Conservation (phyloP, 2,888 invertebrate genomes). For the Tachystola acroxantha region DNA sequence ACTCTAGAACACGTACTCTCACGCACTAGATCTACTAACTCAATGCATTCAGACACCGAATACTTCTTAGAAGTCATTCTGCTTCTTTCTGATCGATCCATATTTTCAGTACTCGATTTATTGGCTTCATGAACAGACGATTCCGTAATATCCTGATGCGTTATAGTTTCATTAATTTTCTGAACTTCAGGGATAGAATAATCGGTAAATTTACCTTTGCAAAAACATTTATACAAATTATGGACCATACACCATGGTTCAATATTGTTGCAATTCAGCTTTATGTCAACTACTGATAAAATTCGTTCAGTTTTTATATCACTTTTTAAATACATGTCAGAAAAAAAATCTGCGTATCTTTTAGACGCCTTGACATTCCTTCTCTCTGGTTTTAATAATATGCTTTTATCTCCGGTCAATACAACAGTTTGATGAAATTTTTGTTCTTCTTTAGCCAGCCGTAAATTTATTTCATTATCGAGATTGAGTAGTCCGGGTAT, state of each 20-base stretch:
- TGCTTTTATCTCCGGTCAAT: constrained; percentile 80
- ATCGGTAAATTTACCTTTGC: constrained; percentile 65
- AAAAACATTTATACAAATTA: constrained; percentile 81
- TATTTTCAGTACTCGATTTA: constrained; percentile 3
- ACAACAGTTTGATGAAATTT: constrained; percentile 86
- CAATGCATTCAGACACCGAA: neutral
- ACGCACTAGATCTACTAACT: neutral
- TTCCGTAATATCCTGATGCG: constrained; percentile 5
- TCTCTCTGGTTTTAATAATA: constrained; percentile 78
- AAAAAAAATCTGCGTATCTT: constrained; percentile 78
- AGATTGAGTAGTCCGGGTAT: constrained; percentile 55
- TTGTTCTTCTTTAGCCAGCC: constrained; percentile 82
- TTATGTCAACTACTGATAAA: constrained; percentile 35
- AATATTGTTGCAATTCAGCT: constrained; percentile 57
- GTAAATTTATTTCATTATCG: constrained; percentile 68
- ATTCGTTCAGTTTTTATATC: constrained; percentile 26
- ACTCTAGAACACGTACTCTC: constrained; percentile 38
- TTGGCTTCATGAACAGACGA: constrained; percentile 5
- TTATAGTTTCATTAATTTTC: constrained; percentile 5
- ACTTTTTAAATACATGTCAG: constrained; percentile 38
- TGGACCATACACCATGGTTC: constrained; percentile 83
- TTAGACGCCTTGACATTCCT: constrained; percentile 79
- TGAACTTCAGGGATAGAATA: constrained; percentile 8
- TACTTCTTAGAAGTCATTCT: neutral
- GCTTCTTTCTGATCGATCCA: neutral